Percentiles rank a stretch among this genome's conserved stretches.
These are phyloP conservation scores for Osmerus mordax DNA, from an alignment of 2,113 vertebrate species.

Conservation along the genomic window DNA sequence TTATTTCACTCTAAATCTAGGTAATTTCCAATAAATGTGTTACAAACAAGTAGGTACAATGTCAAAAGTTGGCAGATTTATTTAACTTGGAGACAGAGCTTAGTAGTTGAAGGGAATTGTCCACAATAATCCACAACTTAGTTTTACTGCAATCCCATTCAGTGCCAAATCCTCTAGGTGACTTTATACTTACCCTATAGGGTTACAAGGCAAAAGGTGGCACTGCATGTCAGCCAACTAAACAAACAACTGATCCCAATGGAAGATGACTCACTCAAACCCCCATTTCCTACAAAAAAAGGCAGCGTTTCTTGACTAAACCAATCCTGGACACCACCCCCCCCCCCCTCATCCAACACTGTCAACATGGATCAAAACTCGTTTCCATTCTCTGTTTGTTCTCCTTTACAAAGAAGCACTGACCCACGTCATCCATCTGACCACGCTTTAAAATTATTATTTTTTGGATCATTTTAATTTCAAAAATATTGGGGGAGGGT, in stretches of 20 bases:
- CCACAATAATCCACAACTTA: conserved; percentile 21
- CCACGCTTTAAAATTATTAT: conserved; percentile 36
- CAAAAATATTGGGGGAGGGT: conserved; percentile 42
- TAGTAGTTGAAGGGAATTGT: conserved; percentile 21
- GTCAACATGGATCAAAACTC: conserved; percentile 81
- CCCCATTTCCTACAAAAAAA: conserved; percentile 37
- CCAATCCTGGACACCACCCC: conserved; percentile 40
- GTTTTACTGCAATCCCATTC: conserved; percentile 33
- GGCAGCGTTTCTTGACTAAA: conserved; percentile 45
- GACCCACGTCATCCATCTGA: conserved; percentile 50
- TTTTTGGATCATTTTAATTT: conserved; percentile 61
- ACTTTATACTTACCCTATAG: conserved; percentile 51
- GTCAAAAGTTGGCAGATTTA: conserved; percentile 45
- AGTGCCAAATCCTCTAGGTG: conserved; percentile 32
- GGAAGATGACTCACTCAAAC: conserved; percentile 15
- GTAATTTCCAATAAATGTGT: conserved; percentile 32
- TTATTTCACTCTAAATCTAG: conserved; percentile 34
- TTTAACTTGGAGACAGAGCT: conserved; percentile 28
- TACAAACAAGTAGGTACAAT: conserved; percentile 47
- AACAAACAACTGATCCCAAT: conserved; percentile 42
- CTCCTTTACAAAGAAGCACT: conserved; percentile 51
- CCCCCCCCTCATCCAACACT: conserved; percentile 53
- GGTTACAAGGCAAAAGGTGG: conserved; percentile 59
- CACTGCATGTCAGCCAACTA: conserved; percentile 44
- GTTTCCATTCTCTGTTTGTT: conserved; percentile 51